Base-by-base conservation (phyloP, 2,113 vertebrate species). In the Parus major region DNA sequence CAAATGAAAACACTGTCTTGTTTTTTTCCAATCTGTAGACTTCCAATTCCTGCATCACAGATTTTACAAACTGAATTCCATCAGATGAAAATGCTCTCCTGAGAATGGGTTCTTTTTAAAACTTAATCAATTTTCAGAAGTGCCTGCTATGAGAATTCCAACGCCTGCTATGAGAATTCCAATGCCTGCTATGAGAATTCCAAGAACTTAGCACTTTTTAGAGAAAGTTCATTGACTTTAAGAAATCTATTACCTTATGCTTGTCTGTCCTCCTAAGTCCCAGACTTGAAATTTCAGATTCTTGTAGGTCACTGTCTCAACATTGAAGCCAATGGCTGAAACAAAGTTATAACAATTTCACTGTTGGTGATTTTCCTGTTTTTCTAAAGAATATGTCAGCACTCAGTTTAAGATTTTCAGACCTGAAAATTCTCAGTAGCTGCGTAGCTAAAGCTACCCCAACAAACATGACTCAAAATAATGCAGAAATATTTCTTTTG, bases 281-380 rank as follows among this genome's bases (percentile, higher is more conserved):
- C 99, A 99, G 35, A 99, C 99, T 98, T 99, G 99, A 96, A 99
- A 99, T 96, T 99, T 99, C 84, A 99, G 98, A 92, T 99, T 99
- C 97, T 99, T 99, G 97, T 99, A 99, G 3, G 99, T 99, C 89
- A 99, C 99, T 0, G 99, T 99, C 96, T 99, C 99, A 70, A 99
- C 99, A 28, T 99, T 99, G 97, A 99, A 99, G 55, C 99, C 99
- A 92, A 99, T 99, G 56, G 99, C 99, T 99, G 97, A 36, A 97
- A 92, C 39, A 82, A 78, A 96, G 82, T 96, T 63, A 70, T 61
- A 71, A 71, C 59, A 85, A 44, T 71, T 85, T 82, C 15, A 90
- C 10, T 33, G 21, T 14, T 65, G 3, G 35, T 9, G 3, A 72
- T 55, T 61, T 68, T 50, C 28, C 19, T 42, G 5, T 39, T 60